Percentiles rank a stretch among this genome's conserved stretches.
phyloP scores from a whole-genome alignment of 2,113 vertebrate genomes.

The Setophaga petechia region DNA sequence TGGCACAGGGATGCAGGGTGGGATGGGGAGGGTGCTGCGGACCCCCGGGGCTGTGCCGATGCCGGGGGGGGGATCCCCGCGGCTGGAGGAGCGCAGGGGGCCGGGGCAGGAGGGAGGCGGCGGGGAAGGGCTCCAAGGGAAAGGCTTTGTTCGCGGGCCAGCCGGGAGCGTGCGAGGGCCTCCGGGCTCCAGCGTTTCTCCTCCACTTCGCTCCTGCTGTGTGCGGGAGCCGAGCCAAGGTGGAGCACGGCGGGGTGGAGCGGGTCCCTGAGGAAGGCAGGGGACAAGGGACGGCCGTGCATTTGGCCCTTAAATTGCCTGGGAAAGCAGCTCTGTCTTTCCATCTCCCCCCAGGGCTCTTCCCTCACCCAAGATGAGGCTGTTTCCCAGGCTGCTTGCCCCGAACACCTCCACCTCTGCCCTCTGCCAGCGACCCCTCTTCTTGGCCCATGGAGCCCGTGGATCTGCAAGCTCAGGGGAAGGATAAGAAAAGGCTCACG shows the following conservation, averaged over 20 bases:
- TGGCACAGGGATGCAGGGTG: not conserved
- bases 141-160: slow-evolving; percentile 41
- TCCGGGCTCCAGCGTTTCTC: slow-evolving; percentile 29
- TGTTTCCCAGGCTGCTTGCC: not conserved
- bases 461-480: not conserved
- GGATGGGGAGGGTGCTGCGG: not conserved
- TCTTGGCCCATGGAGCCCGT: not conserved
- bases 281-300: not conserved
- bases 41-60: not conserved
- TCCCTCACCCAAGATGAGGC: not conserved
- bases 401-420: not conserved
- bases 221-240: slow-evolving; percentile 47
- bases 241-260: slow-evolving; percentile 41
- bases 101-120: not conserved
- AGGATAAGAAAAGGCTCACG: not conserved
- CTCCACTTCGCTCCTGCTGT: slow-evolving; percentile 42
- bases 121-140: slow-evolving; percentile 7
- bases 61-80: not conserved
- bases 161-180: slow-evolving; percentile 15
- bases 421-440: not conserved
- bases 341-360: not conserved
- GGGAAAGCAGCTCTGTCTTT: slow-evolving; percentile 25
- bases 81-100: not conserved
- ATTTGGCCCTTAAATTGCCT: slow-evolving; percentile 14
- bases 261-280: slow-evolving; percentile 28